Conservation (phyloP, 2,888 invertebrate genomes). For the Leptopilina syphax region DNA sequence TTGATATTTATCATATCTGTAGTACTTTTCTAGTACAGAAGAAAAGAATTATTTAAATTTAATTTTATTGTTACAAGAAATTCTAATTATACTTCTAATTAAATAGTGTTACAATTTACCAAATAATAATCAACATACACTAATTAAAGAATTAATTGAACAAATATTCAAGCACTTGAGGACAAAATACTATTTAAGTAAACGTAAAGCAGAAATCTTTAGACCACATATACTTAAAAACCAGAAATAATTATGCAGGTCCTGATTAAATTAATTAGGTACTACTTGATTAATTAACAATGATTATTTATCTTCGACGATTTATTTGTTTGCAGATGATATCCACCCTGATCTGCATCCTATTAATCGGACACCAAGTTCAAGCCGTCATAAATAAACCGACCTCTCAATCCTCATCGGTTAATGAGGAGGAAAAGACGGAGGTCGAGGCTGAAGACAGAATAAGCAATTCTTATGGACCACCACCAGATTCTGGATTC, state of each 20-base stretch:
- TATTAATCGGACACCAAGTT: constrained; percentile 64
- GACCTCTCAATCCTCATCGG: constrained; percentile 50
- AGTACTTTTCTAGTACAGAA: no score
- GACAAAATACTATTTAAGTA: no score
- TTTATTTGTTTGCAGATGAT: constrained; percentile 68
- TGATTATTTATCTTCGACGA: background rate
- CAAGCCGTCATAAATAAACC: constrained; percentile 70
- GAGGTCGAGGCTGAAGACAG: constrained; percentile 68
- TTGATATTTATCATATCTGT: no score
- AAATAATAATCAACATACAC: background rate
- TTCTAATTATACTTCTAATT: no score
- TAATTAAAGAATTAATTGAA: background rate
- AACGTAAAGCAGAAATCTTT: no score
- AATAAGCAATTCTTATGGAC: constrained; percentile 72
- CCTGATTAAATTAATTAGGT: no score
- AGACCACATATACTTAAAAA: no score
- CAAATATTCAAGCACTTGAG: no score
- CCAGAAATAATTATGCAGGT: no score
- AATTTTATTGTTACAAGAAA: no score
- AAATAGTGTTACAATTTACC: no score
- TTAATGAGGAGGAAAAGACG: constrained; percentile 61
- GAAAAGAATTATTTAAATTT: no score
- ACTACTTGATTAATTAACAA: background rate
- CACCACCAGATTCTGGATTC: constrained; percentile 63
- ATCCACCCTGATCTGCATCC: constrained; percentile 62